Base-by-base conservation (phyloP, 2,797 vertebrate species). In the Microcaecilia unicolor region DNA sequence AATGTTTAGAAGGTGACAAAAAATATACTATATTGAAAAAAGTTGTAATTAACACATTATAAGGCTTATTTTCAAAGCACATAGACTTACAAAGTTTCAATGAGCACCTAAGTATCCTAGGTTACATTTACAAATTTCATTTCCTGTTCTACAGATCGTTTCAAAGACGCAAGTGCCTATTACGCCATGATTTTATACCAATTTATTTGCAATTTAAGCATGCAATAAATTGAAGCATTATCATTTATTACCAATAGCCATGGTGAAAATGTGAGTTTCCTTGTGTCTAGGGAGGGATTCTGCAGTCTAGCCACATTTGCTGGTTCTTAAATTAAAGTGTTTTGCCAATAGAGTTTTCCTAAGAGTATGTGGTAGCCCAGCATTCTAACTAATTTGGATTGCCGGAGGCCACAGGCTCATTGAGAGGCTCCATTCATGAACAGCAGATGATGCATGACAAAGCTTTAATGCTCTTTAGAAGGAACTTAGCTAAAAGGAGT, bases 331-430 rank as follows among this genome's bases (percentile, higher is more conserved):
- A 70, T 67, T 37, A 62, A 50, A 10, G 10, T 31, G 34, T 33
- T 54, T 70, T 58, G 41, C 58, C 34, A 56, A 39, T 36, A 11
- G 21, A 51, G 29, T 52, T 54, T 58, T 61, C 37, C 41, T 34
- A 18, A 8, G 31, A 55, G 34, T 44, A 17, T 32, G 15, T 28
- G 26, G 45, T 28, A 31, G 30, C 34, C 30, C 48, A 34, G 25
- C 78, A 64, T 64, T 56, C 50, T 50, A 58, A 66, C 68, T 72
- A 64, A 71, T 70, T 67, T 61, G 58, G 64, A 41, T 55, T 61
- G 58, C 55, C 63, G 20, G 31, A 55, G 54, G 77, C 70, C 64
- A 32, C 10, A 21, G 22, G 52, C 32, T 51, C 54, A 58, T 39
- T 53, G 40, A 53, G 6, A 14, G 35, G 43, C 46, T 63, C 45